Evolutionary conservation across 2,888 invertebrate species (phyloP).

Genomic region (Hermodice carunculata): DNA sequence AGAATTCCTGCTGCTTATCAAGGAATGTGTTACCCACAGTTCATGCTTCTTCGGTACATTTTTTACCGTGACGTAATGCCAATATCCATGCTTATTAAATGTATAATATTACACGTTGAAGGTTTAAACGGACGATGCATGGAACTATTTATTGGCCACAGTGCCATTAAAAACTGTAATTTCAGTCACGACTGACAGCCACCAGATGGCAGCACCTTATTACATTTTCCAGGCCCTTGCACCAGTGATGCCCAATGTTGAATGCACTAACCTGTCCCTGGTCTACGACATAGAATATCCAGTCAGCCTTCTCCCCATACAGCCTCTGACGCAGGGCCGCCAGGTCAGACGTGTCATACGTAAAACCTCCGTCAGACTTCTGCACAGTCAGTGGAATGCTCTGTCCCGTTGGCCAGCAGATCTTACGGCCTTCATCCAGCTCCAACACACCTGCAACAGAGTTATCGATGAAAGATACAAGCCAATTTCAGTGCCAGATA

Average conservation of each 20-base stretch:
- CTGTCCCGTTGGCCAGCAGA: constrained; percentile 70
- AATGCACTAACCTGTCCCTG: constrained; percentile 87
- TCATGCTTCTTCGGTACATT: too few species aligned
- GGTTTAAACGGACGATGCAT: too few species aligned
- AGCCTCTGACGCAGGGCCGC: constrained; percentile 85
- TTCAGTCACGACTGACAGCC: too few species aligned
- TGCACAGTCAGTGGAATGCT: constrained; percentile 89
- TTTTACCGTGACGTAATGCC: too few species aligned
- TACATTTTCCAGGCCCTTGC: neutral
- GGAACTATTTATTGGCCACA: too few species aligned
- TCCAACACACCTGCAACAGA: constrained; percentile 76
- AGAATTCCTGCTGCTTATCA: too few species aligned
- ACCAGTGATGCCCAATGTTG: too few species aligned
- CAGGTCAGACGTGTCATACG: constrained; percentile 98
- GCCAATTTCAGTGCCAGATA: neutral
- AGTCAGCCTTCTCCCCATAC: constrained; percentile 81
- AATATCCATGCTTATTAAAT: too few species aligned
- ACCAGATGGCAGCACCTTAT: neutral
- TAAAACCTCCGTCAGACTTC: constrained; percentile 96
- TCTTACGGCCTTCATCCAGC: constrained; percentile 77
- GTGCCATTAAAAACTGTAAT: too few species aligned
- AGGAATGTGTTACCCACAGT: too few species aligned
- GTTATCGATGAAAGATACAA: neutral
- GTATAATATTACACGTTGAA: too few species aligned
- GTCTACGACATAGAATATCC: constrained; percentile 95